Conservation (phyloP, 2,797 vertebrate genomes). For the Malurus splendens region DNA sequence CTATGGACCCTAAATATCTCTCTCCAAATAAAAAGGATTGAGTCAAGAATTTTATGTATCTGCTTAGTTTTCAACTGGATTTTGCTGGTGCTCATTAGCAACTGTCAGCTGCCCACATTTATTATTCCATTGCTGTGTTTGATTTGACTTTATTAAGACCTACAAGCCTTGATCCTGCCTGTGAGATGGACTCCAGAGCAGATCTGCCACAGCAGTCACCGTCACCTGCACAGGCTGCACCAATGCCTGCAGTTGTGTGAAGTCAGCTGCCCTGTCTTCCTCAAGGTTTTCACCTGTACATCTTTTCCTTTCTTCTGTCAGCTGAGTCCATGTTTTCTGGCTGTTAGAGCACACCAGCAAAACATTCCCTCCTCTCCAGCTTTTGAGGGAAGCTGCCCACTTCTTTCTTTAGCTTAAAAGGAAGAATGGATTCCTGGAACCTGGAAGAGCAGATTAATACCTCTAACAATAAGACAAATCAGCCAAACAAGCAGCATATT, state of each 20-base stretch:
- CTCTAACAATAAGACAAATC: neutral
- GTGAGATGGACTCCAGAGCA: neutral
- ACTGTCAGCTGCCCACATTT: conserved; percentile 48
- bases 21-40: conserved; percentile 32
- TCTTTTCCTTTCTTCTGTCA: neutral
- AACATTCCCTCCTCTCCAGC: neutral
- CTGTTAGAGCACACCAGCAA: neutral
- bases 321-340: neutral
- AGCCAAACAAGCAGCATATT: neutral
- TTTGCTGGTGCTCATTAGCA: conserved; percentile 47
- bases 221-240: neutral
- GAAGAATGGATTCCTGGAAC: neutral
- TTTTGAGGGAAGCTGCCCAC: neutral
- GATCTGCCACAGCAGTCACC: neutral
- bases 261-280: neutral
- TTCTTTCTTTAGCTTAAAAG: neutral
- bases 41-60: conserved; percentile 21
- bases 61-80: conserved; percentile 38
- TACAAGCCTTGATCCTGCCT: conserved; percentile 32
- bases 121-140: conserved; percentile 35
- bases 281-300: neutral
- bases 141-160: conserved; percentile 50
- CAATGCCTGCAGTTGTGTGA: neutral
- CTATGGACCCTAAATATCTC: conserved; percentile 56
- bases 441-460: neutral